Evolutionary conservation across 2,888 invertebrate genomes (phyloP).

Genomic region (Agrochola circellaris): DNA sequence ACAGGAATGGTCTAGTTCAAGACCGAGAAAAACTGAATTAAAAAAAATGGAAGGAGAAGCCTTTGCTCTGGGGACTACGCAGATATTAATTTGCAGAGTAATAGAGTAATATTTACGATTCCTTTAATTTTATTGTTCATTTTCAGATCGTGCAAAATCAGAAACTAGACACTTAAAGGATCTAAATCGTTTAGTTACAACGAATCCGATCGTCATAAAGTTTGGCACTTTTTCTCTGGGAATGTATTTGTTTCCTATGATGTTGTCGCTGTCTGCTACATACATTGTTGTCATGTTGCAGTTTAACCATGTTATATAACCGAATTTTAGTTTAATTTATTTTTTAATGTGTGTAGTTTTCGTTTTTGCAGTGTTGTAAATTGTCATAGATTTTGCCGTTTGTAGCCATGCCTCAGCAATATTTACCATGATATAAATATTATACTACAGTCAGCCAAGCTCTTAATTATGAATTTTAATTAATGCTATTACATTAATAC

Average conservation of each 20-base stretch:
- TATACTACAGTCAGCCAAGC: neutral
- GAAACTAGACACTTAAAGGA: conserved; percentile 52
- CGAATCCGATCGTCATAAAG: conserved; percentile 55
- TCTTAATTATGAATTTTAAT: neutral
- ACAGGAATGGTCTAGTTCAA: neutral
- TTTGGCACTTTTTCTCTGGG: conserved; percentile 54
- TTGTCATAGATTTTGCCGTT: neutral
- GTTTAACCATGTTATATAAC: conserved; percentile 55
- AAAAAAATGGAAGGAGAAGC: neutral
- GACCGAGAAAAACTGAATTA: neutral
- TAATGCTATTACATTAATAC: neutral
- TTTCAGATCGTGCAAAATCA: conserved; percentile 45
- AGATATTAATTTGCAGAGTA: no score
- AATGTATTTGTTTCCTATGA: conserved; percentile 57
- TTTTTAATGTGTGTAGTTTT: neutral
- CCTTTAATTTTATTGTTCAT: neutral
- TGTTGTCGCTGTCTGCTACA: conserved; percentile 51
- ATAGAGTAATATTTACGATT: neutral
- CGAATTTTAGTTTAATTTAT: neutral
- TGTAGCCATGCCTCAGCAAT: neutral
- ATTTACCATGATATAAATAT: neutral
- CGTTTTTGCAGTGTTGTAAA: neutral
- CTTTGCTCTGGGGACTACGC: no score
- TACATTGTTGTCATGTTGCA: conserved; percentile 56
- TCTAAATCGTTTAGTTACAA: conserved; percentile 52